Evolutionary conservation across 2,113 vertebrate genomes (phyloP).

Genomic region (Pao palembangensis): DNA sequence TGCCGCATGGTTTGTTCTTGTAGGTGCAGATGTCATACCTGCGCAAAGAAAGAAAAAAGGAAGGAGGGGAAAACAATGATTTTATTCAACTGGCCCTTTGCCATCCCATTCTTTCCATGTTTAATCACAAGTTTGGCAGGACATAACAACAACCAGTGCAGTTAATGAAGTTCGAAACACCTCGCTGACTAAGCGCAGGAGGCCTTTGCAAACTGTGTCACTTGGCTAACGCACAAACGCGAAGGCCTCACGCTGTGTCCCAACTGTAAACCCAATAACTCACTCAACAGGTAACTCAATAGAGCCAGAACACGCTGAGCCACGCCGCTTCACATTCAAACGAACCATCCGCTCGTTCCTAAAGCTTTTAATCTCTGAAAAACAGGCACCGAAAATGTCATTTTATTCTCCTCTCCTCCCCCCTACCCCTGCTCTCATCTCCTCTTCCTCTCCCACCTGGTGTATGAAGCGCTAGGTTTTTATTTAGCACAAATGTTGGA

Average conservation of each 20-base stretch:
- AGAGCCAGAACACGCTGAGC: constrained; percentile 24
- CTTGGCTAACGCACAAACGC: background rate
- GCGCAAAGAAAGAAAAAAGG: constrained; percentile 27
- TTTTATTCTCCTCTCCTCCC: constrained; percentile 33
- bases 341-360: constrained; percentile 60
- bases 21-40: constrained; percentile 99
- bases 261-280: constrained; percentile 2
- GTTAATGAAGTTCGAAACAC: constrained; percentile 15
- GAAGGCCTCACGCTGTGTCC: constrained; percentile 16
- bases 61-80: constrained; percentile 34
- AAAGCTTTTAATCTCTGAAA: constrained; percentile 72
- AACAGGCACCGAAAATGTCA: constrained; percentile 61
- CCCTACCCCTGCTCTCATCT: background rate
- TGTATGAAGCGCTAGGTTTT: no score
- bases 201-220: constrained; percentile 18
- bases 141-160: constrained; percentile 29
- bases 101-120: constrained; percentile 37
- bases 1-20: constrained; percentile 99
- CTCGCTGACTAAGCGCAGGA: background rate
- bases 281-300: constrained; percentile 53
- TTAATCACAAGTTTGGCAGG: constrained; percentile 32
- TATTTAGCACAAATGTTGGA: no score
- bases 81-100: constrained; percentile 21
- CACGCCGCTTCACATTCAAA: constrained; percentile 50
- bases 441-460: background rate